Evolutionary conservation across 2,113 vertebrate genomes (phyloP), one percentile per base, ranked within the genome.

Genomic region (Actenoides hombroni): DNA sequence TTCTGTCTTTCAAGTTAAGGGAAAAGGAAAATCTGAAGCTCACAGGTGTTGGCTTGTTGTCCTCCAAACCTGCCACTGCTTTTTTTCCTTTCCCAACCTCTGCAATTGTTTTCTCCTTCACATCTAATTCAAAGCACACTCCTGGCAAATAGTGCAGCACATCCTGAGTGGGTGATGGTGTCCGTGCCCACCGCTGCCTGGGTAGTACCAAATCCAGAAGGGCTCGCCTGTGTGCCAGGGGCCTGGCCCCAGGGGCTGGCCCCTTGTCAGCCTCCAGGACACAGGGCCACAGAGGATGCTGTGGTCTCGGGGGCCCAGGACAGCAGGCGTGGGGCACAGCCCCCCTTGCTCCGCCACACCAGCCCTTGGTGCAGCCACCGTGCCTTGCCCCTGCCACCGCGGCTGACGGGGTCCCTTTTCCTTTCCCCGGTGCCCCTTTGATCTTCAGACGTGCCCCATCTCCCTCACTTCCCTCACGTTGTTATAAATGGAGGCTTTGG

Each of bases 401-500:
- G 40, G 18, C 49, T 89, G 37, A 53, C 2, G 3, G 1, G 3
- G 33, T 60, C 33, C 42, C 28, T 26, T 77, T 39, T 86, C 64
- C 73, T 85, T 88, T 91, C 54, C 65, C 67, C 73, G 19, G 25
- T 82, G 40, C 65, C 65, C 48, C 60, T 88, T 83, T 88, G 76
- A 84, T 94, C 88, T 94, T 92, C 88, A 80, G 56, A 75, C 80
- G 69, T 88, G 73, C 39, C 65, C 88, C 28, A 26, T 35, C 69
- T 86, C 61, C 76, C 54, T 78, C 53, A 16, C 74, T 86, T 92
- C 69, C 79, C 44, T 97, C 40, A n/a, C 77, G 37, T 56, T 95
- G 96, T 98, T 97, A 97, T 96, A 98, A 98, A 98, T 97, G 93
- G 94, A 98, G 94, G 92, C 92, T 97, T 94, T 93, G 35, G 94